Conservation (phyloP, 2,113 vertebrate genomes). For the Mustelus asterias region DNA sequence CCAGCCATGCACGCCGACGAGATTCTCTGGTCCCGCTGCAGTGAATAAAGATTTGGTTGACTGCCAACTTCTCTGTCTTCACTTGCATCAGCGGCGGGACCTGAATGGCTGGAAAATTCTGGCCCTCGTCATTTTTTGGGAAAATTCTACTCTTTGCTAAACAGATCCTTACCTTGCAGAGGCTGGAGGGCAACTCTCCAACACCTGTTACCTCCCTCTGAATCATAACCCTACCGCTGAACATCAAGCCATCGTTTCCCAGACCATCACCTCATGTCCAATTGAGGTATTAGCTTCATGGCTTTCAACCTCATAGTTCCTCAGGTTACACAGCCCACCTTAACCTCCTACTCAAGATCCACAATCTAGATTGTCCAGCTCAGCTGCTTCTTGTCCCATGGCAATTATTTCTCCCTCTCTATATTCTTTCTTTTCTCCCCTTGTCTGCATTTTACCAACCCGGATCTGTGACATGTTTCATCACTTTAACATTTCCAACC, state of each 20-base stretch:
- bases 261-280: neutral
- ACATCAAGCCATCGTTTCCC: neutral
- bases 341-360: neutral
- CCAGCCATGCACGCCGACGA: too few species aligned
- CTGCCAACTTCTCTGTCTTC: too few species aligned
- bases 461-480: neutral
- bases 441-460: neutral
- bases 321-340: neutral
- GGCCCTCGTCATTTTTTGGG: too few species aligned
- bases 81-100: too few species aligned
- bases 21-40: too few species aligned
- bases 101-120: too few species aligned
- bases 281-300: neutral
- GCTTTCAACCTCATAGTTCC: neutral
- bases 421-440: neutral
- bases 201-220: neutral
- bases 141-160: too few species aligned
- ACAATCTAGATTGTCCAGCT: neutral
- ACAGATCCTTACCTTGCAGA: neutral
- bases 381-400: neutral
- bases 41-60: too few species aligned
- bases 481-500: neutral
- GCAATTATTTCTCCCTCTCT: neutral
- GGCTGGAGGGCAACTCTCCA: neutral
- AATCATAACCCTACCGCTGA: neutral